Evolutionary conservation across 2,113 vertebrate genomes (phyloP), one percentile per base, ranked within the genome.

Genomic region (Symphodus melops): DNA sequence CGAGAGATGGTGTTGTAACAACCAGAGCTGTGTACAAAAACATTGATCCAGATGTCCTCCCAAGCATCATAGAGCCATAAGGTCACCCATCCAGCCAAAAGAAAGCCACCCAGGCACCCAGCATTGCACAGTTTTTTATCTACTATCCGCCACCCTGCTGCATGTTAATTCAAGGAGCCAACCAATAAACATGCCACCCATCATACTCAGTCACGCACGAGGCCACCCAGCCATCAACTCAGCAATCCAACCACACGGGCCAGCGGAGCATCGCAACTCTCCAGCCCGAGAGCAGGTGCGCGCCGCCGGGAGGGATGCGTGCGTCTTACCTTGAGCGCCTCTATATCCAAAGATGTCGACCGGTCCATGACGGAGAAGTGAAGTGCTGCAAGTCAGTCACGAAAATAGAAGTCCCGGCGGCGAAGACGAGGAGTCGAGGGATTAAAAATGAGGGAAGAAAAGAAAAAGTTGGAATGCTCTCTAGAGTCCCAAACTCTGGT

Each of bases 311-410:
- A 68, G n/a, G 37, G 44, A 68, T 67, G 67, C 44, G 61, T 65
- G 79, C 71, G 53, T 76, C 87, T 90, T 93, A 93, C 92, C 92
- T 93, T 93, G 71, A 93, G 90, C 81, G 90, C 90, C 58, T 92
- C 91, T 55, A 92, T 92, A 86, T 92, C 92, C 92, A 93, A 85
- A 89, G 92, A 91, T 58, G 92, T 85, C 44, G 91, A 91, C 20
- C 85, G 88, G 83, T 92, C 89, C 91, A 93, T 93, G 85, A 60
- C 65, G 12, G 74, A 76, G 72, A 64, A 77, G 76, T 68, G 64
- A 78, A 77, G 65, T 72, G 8, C 80, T 41, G 84, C 81, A 68
- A 82, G 82, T 79, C 86, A 72, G 75, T 81, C 71, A 70, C 37
- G 66, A 44, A 84, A 84, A 87, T 69, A 76, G 13, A 83, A 89